phyloP scores from a whole-genome alignment of 1,140 invertebrate species.

The Diachasmimorpha longicaudata region DNA sequence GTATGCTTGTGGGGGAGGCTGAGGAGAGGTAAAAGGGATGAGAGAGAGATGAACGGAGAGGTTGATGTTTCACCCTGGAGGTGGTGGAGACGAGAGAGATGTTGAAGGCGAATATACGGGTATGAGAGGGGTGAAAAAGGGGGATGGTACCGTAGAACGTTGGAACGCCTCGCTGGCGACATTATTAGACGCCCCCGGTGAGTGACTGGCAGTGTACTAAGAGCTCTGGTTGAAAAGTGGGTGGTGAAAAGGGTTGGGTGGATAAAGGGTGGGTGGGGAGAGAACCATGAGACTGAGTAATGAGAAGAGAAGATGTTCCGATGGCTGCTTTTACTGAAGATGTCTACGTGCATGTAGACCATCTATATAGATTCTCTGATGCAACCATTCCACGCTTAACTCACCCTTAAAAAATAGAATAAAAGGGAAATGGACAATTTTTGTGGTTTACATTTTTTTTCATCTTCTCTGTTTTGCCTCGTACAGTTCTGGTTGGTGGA shows the following conservation, averaged over 20 bases:
- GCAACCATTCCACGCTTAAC: not conserved
- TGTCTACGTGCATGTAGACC: slow-evolving; percentile 2
- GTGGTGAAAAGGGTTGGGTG: slow-evolving; percentile 14
- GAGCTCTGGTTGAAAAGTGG: slow-evolving; percentile 25
- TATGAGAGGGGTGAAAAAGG: slow-evolving; percentile 27
- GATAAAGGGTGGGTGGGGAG: slow-evolving; percentile 25
- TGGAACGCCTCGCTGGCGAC: slow-evolving; percentile 61
- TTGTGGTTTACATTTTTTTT: slow-evolving; percentile 8
- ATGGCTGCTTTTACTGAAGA: slow-evolving; percentile 33
- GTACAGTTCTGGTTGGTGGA: not conserved
- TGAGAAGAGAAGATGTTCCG: slow-evolving; percentile 58
- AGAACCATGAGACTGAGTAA: slow-evolving; percentile 46
- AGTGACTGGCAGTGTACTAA: slow-evolving; percentile 45
- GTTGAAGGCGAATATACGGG: slow-evolving; percentile 24
- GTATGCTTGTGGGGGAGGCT: slow-evolving; percentile 27
- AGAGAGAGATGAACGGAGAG: not conserved
- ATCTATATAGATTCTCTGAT: not conserved
- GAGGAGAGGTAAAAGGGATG: not conserved
- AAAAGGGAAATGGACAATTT: slow-evolving; percentile 22
- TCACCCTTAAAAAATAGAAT: not conserved
- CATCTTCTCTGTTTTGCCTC: not conserved
- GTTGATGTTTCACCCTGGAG: not conserved
- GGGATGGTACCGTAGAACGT: slow-evolving; percentile 43
- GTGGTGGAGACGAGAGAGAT: slow-evolving; percentile 27
- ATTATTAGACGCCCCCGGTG: slow-evolving; percentile 63